These are phyloP conservation scores for Alcis repandata DNA, from an alignment of 2,888 invertebrate species.

Conservation along the genomic window DNA sequence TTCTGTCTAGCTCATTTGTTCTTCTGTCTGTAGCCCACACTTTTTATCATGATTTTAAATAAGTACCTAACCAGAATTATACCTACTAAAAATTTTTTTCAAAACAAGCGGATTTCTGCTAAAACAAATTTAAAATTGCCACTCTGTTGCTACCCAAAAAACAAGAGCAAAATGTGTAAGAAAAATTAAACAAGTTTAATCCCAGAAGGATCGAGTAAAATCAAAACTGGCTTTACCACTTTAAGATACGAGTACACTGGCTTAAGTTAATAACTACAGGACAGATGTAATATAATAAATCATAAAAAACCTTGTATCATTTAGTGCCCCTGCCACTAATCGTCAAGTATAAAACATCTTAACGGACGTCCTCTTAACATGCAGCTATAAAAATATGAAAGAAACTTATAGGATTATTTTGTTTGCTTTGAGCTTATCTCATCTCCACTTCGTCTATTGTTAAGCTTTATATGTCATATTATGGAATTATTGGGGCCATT, in stretches of 20 bases:
- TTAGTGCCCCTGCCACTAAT: conserved; percentile 43
- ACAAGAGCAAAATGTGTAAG: background rate
- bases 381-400: conserved; percentile 31
- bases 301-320: conserved; percentile 44
- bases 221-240: conserved; percentile 28
- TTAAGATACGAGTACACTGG: conserved; percentile 26
- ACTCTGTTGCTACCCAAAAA: background rate
- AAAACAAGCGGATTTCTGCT: no score
- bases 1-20: no score
- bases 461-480: background rate
- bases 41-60: no score
- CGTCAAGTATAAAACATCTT: conserved; percentile 46
- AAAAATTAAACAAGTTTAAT: conserved; percentile 53
- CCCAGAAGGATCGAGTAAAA: conserved; percentile 32
- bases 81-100: no score
- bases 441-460: background rate
- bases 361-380: conserved; percentile 40
- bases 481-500: background rate
- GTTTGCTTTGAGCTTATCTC: conserved; percentile 1
- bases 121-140: background rate
- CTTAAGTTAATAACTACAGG: conserved; percentile 31
- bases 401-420: conserved; percentile 5
- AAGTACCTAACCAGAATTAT: no score
- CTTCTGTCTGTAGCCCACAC: no score
- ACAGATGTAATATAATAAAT: conserved; percentile 42